Evolutionary conservation across 2,113 vertebrate species (phyloP), one percentile per base, ranked within the genome.

Genomic region (Sorex fumeus): DNA sequence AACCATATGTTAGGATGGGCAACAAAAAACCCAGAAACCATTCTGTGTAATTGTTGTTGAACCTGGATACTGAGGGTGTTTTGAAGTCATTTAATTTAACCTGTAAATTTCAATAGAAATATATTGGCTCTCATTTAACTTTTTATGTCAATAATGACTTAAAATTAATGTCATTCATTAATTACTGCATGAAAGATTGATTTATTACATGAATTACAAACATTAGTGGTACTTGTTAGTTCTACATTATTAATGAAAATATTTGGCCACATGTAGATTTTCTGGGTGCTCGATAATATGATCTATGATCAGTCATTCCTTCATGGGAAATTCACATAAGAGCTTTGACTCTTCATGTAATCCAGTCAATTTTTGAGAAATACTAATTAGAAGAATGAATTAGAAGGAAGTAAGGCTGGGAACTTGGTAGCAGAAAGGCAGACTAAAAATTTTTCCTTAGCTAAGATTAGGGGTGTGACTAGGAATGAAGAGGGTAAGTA

Each of bases 11-110:
- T 25, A 72, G 21, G 86, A 78, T 30, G 71, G 57, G 77, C 18
- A 72, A 66, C 30, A 85, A 77, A 77, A 50, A 50, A 50, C 13
- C 40, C 40, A 40, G 7, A 40, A 40, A 47, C n/a, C 10, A 12
- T 64, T 95, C 71, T 84, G 27, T 62, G 12, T 93, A 36, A 62
- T 23, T 80, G 71, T 28, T 84, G 12, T 91, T 74, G 80, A 92
- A 81, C 88, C 30, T 74, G 83, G 3, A 66, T 74, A 11, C 18
- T 45, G 28, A 57, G 2, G 47, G 53, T 84, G 28, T 66, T 86
- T 66, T 50, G 50, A 0, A 81, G 45, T 18, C 43, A 85, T 60
- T 60, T 23, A 36, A 85, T 60, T 60, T 23, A 53, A 36, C 30
- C 25, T 91, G 34, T 16, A 66, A n/a, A 75, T 91, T 25, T 86